Evolutionary conservation across 2,113 vertebrate species (phyloP), one percentile per base, ranked within the genome.

Genomic region (Heptranchias perlo): DNA sequence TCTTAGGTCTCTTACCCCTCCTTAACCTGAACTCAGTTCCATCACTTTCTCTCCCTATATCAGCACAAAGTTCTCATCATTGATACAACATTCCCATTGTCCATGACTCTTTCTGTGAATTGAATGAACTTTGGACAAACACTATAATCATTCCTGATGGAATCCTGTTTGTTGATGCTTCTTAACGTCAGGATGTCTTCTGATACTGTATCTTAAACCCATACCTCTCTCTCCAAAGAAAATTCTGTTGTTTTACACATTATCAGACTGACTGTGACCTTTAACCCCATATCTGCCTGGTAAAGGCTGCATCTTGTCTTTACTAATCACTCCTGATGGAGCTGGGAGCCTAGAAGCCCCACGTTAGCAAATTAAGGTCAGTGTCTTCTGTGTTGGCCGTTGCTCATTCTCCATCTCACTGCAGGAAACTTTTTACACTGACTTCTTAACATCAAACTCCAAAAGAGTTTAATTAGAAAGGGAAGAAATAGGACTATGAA

Each of bases 401-500:
- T 96, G 96, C 95, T 86, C 73, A 76, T 11, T 96, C 73, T 96
- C 95, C 31, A 52, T 58, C 73, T 39, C 69, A 49, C 95, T 61
- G n/a, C 84, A 49, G 61, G 35, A 47, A 89, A 96, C 96, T 93
- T 96, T 54, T 61, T 96, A 96, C 96, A 96, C 96, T 3, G 94
- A 95, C 94, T 95, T 95, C 94, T 95, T 69, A 95, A 67, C 64
- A 95, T 95, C 64, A 67, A 67, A 52, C 65, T 35, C 65, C 44
- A 31, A 67, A n/a, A 69, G 44, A 49, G 52, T 67, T 49, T 67
- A 69, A 95, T 69, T 97, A 97, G 96, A 96, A 96, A 16, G 96
- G 98, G 97, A 98, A 97, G 97, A 97, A 97, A 97, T 97, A 97
- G 98, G 97, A 97, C 97, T 96, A 96, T 96, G 97, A 96, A 96